Evolutionary conservation across 1,140 invertebrate species (phyloP).

Genomic region (Glomeris maerens): DNA sequence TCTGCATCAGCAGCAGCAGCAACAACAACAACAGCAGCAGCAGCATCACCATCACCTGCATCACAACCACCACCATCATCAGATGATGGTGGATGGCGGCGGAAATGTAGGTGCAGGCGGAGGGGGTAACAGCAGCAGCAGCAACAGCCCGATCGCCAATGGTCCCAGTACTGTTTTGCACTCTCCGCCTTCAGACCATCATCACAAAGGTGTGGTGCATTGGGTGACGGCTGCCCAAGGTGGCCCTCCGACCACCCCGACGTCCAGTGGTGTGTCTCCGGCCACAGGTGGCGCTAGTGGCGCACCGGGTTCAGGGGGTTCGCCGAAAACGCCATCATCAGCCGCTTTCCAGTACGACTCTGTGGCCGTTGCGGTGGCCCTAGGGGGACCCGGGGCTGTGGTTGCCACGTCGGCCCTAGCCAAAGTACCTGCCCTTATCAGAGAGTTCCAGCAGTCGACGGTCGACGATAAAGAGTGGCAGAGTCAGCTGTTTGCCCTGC

Average conservation of each 20-base stretch:
- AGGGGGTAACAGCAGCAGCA: slow-evolving; percentile 5
- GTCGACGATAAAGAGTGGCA: slow-evolving; percentile 93
- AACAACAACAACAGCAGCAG: neutral
- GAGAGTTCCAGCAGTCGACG: slow-evolving; percentile 67
- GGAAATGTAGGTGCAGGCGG: slow-evolving; percentile 2
- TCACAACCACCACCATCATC: slow-evolving; percentile 8
- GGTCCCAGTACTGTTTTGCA: slow-evolving; percentile 53
- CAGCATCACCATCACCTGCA: slow-evolving; percentile 4
- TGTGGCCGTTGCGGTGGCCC: slow-evolving; percentile 37
- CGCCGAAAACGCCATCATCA: too few species aligned
- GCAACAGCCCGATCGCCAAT: slow-evolving; percentile 25
- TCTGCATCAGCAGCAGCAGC: slow-evolving; percentile 6
- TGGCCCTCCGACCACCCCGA: slow-evolving; percentile 34
- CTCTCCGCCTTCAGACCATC: slow-evolving; percentile 38
- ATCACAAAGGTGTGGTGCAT: slow-evolving; percentile 42
- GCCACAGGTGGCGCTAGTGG: slow-evolving; percentile 22
- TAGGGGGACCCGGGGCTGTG: neutral
- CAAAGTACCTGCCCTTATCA: slow-evolving; percentile 57
- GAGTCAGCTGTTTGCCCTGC: slow-evolving; percentile 66
- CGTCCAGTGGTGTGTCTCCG: slow-evolving; percentile 35
- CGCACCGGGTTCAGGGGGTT: neutral
- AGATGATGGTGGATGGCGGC: slow-evolving; percentile 14
- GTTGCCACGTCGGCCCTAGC: slow-evolving; percentile 10
- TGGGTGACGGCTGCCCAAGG: slow-evolving; percentile 20
- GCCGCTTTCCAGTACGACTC: slow-evolving; percentile 26